These are phyloP conservation scores for Phrynosoma platyrhinos DNA, from an alignment of 2,113 vertebrate genomes.

Conservation along the genomic window DNA sequence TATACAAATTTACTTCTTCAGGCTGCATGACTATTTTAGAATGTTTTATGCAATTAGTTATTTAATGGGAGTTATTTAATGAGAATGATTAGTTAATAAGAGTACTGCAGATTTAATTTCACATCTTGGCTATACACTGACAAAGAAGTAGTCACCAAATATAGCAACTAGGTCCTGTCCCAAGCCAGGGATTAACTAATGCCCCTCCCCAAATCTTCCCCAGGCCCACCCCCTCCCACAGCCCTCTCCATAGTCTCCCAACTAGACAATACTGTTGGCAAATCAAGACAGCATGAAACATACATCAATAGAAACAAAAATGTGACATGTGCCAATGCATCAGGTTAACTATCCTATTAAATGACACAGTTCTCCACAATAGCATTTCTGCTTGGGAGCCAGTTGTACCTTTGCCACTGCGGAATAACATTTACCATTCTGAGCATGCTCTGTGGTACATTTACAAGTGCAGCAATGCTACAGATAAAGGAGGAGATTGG, in stretches of 20 bases:
- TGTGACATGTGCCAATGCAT: constrained; percentile 37
- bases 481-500: constrained; percentile 36
- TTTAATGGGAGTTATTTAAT: constrained; percentile 51
- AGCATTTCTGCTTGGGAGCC: constrained; percentile 23
- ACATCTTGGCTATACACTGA: constrained; percentile 79
- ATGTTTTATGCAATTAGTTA: constrained; percentile 33
- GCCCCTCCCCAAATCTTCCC: constrained; percentile 64
- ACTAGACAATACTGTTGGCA: constrained; percentile 74
- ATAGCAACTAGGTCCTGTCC: constrained; percentile 67
- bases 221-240: constrained; percentile 43
- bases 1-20: constrained; percentile 59
- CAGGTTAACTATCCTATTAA: constrained; percentile 24
- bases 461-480: constrained; percentile 39
- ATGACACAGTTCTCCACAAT: not conserved
- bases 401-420: constrained; percentile 33
- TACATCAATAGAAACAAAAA: constrained; percentile 65
- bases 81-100: constrained; percentile 74
- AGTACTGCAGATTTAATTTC: constrained; percentile 76
- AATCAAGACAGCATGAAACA: constrained; percentile 73
- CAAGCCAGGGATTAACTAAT: constrained; percentile 75
- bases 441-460: constrained; percentile 40
- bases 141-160: constrained; percentile 70
- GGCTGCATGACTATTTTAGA: constrained; percentile 49
- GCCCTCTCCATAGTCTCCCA: constrained; percentile 63
- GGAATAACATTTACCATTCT: constrained; percentile 22